These are phyloP conservation scores for Parnassius smintheus DNA, from an alignment of 2,888 invertebrate genomes.

Conservation along the genomic window DNA sequence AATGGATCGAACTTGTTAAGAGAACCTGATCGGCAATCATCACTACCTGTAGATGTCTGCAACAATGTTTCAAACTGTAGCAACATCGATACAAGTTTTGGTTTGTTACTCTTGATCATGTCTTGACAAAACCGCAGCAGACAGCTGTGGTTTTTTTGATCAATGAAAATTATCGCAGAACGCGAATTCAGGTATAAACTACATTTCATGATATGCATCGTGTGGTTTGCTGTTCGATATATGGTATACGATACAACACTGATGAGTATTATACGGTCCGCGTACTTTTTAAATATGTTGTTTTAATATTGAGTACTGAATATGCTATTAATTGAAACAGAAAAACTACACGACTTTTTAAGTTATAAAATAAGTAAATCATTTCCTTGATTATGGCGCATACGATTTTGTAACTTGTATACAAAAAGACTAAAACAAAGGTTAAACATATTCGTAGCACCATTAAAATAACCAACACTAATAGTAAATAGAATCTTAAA, in stretches of 20 bases:
- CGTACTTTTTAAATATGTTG: too few species aligned
- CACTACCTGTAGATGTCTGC: constrained; percentile 1
- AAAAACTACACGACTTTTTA: too few species aligned
- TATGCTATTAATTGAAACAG: too few species aligned
- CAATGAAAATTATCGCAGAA: constrained; percentile 7
- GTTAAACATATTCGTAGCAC: too few species aligned
- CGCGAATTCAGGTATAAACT: constrained; percentile 4
- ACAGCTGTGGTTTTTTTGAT: constrained; percentile 20
- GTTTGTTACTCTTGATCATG: constrained; percentile 8
- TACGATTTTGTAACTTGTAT: too few species aligned
- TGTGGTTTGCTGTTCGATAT: constrained; percentile 8
- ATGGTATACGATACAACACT: constrained; percentile 1
- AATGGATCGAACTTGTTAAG: constrained; percentile 1
- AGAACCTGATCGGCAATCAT: constrained; percentile 5
- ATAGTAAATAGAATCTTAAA: too few species aligned
- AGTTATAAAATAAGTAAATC: too few species aligned
- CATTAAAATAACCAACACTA: too few species aligned
- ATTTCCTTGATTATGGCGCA: too few species aligned
- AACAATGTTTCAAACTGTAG: constrained; percentile 11
- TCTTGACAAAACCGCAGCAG: constrained; percentile 8
- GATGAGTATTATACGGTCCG: not conserved
- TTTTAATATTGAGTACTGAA: too few species aligned
- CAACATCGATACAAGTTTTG: constrained; percentile 8
- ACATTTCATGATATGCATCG: constrained; percentile 2
- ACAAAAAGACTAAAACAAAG: too few species aligned